Evolutionary conservation across 2,113 vertebrate species (phyloP), one percentile per base, ranked within the genome.

Genomic region (Tenrec ecaudatus): DNA sequence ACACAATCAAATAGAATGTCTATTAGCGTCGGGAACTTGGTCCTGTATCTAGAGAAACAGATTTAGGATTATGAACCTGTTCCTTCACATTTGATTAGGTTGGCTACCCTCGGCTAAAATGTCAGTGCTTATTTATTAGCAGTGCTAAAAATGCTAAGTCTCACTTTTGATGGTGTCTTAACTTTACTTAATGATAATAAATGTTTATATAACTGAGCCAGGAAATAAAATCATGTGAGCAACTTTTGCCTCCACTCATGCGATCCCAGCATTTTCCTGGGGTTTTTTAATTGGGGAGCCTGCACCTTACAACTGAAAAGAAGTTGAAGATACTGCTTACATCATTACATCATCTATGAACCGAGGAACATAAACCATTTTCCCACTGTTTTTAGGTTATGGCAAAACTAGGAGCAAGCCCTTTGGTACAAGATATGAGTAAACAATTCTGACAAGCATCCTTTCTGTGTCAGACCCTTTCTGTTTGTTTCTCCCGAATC

Each of bases 151-250:
- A 20, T 88, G 14, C 6, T n/a, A 15, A 89, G 3, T 75, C 27
- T 68, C 77, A 43, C 16, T 64, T 89, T 69, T 57, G 76, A 57
- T 23, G 43, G 2, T 80, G 33, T 47, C 43, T 86, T 86, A 68
- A 75, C 40, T 85, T 88, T 88, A n/a, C 33, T 92, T 78, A 68
- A 83, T 87, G 33, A 64, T 23, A 31, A 25, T 76, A 81, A 19
- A 80, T 71, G 82, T 92, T 88, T 73, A 77, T 60, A 58, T 27
- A 84, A 36, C 14, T 6, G 0, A 87, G 36, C 11, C 36, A 83
- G 7, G 60, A 71, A 58, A 82, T 6, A 33, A 27, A 14, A 43
- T 47, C 60, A 1, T 86, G 9, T 36, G 77, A 71, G 29, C 19
- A n/a, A 27, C 31, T 76, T 82, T 71, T 64, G 22, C n/a, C 58